Evolutionary conservation across 2,113 vertebrate species (phyloP).

Genomic region (Nannospalax galili): DNA sequence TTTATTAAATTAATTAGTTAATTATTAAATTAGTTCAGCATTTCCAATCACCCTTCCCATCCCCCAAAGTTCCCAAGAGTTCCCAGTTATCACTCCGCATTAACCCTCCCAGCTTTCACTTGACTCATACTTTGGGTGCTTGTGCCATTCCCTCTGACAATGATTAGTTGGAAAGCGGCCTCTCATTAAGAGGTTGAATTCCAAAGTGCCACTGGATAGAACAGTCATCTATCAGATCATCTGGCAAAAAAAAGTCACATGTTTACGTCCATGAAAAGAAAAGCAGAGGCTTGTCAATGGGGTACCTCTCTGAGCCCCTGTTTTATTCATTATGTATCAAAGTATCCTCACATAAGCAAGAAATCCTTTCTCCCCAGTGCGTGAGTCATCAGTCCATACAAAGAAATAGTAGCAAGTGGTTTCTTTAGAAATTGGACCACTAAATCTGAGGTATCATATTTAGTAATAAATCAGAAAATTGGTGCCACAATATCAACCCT

Average conservation of each 20-base stretch:
- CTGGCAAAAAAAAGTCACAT: slow-evolving; percentile 39
- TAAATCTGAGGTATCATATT: not conserved
- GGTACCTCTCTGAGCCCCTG: not conserved
- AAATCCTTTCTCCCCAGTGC: not conserved
- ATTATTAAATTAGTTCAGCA: too few relatives aligned
- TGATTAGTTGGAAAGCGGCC: slow-evolving; percentile 56
- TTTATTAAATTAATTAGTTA: slow-evolving; percentile 76
- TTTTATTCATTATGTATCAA: not conserved
- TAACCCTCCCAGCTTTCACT: slow-evolving; percentile 52
- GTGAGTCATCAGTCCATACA: not conserved
- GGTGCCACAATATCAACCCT: not conserved
- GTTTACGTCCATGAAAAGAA: not conserved
- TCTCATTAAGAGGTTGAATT: slow-evolving; percentile 65
- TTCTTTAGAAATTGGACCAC: not conserved
- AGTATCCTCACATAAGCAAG: not conserved
- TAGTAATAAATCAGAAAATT: not conserved
- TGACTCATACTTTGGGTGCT: slow-evolving; percentile 53
- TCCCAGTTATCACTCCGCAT: slow-evolving; percentile 60
- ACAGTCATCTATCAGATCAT: slow-evolving; percentile 60
- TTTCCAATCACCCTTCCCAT: slow-evolving; percentile 75
- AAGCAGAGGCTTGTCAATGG: not conserved
- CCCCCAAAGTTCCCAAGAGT: too few relatives aligned
- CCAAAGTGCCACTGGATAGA: slow-evolving; percentile 11
- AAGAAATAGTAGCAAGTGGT: not conserved
- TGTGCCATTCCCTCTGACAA: slow-evolving; percentile 60